A percentile compares a stretch with the other conserved stretches of the same genome.
Conservation (phyloP, 2,797 vertebrate genomes). For the Zenarchopterus dispar region DNA sequence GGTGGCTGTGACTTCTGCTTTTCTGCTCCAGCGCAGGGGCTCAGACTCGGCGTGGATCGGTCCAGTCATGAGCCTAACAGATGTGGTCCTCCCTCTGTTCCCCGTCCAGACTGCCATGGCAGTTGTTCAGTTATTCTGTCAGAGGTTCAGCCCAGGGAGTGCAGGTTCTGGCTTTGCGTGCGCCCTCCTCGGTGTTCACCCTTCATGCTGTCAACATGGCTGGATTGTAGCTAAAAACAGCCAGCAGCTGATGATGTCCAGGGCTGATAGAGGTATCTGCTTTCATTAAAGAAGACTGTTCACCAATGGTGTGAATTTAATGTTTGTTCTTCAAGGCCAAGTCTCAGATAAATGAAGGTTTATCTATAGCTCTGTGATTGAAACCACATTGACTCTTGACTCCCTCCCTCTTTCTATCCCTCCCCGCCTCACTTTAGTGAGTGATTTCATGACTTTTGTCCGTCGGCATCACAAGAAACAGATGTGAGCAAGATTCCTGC, state of each 20-base stretch:
- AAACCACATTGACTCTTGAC: conserved; percentile 74
- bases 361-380: conserved; percentile 83
- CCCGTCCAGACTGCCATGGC: conserved; percentile 69
- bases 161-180: conserved; percentile 69
- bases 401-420: conserved; percentile 45
- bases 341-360: conserved; percentile 73
- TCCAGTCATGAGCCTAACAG: conserved; percentile 76
- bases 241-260: conserved; percentile 72
- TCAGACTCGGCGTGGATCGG: conserved; percentile 37
- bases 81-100: conserved; percentile 74
- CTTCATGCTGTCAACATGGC: conserved; percentile 68
- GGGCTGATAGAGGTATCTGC: conserved; percentile 72
- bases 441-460: conserved; percentile 84
- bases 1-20: conserved; percentile 56
- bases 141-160: conserved; percentile 54
- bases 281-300: conserved; percentile 75
- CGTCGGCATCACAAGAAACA: conserved; percentile 78
- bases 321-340: conserved; percentile 67
- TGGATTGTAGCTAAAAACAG: conserved; percentile 71
- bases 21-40: conserved; percentile 42
- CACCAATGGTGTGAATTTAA: conserved; percentile 79
- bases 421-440: conserved; percentile 52
- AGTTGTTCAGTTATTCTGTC: conserved; percentile 66
- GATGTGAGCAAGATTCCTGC: conserved; percentile 79
- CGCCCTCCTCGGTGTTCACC: conserved; percentile 71